Conservation (phyloP, 2,797 vertebrate species). For the Syngnathus acus region DNA sequence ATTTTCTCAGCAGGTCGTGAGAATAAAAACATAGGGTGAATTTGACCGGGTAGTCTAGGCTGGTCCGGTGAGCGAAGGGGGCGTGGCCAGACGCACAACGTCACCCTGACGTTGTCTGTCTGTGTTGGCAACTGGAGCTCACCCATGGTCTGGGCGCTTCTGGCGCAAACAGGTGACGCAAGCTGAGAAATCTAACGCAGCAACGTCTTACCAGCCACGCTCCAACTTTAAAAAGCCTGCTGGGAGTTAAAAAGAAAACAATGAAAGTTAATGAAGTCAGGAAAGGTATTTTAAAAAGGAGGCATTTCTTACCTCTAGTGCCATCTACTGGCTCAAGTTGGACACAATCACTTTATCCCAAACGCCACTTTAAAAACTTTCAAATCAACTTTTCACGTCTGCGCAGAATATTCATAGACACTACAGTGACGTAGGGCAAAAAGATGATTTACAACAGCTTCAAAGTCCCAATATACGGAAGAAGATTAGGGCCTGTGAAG, state of each 20-base stretch:
- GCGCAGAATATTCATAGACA: no score
- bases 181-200: slow-evolving; percentile 21
- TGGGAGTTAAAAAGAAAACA: slow-evolving; percentile 1
- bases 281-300: no score
- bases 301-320: no score
- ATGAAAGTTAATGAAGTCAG: neutral
- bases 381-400: no score
- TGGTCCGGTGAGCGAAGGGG: neutral
- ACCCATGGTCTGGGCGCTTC: slow-evolving; percentile 10
- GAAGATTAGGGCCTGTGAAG: no score
- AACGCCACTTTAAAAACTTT: no score
- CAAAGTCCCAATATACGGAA: no score
- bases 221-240: neutral
- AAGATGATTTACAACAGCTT: no score
- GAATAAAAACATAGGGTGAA: neutral
- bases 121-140: slow-evolving; percentile 8
- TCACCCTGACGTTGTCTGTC: neutral
- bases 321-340: no score
- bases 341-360: no score
- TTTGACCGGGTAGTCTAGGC: neutral
- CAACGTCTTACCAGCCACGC: slow-evolving; percentile 39
- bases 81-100: neutral
- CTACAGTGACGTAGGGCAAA: no score
- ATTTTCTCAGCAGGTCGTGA: neutral
- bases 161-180: slow-evolving; percentile 71